Evolutionary conservation across 1,140 invertebrate species (phyloP).

Genomic region (Reticulitermes speratus): DNA sequence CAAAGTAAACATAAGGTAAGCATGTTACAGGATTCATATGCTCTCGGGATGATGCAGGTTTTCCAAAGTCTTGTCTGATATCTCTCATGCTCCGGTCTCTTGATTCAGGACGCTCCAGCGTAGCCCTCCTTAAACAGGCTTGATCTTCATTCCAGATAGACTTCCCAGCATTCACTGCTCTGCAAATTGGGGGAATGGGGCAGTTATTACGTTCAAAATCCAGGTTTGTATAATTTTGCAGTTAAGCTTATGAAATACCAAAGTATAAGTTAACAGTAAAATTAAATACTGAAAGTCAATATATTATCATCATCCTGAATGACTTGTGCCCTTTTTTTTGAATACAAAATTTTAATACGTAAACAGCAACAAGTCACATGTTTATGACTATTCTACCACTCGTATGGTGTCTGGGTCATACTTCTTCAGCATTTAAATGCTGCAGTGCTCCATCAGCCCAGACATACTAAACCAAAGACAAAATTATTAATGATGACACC

Average conservation of each 20-base stretch:
- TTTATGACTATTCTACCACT: no score
- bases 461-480: no score
- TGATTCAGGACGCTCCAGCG: constrained; percentile 46
- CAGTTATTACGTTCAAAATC: background rate
- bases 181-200: constrained; percentile 36
- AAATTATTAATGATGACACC: no score
- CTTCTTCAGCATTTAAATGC: no score
- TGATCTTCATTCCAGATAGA: constrained; percentile 81
- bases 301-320: no score
- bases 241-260: background rate
- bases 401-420: no score
- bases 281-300: no score
- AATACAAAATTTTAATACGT: no score
- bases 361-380: no score
- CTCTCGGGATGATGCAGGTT: constrained; percentile 35
- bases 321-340: no score
- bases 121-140: constrained; percentile 56
- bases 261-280: background rate
- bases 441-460: no score
- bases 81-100: constrained; percentile 32
- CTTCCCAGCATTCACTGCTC: constrained; percentile 74
- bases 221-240: background rate
- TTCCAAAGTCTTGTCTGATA: constrained; percentile 45
- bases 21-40: constrained; percentile 41
- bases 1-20: constrained; percentile 74